Base-by-base conservation (phyloP, 2,888 invertebrate genomes). In the Nineta flava region DNA sequence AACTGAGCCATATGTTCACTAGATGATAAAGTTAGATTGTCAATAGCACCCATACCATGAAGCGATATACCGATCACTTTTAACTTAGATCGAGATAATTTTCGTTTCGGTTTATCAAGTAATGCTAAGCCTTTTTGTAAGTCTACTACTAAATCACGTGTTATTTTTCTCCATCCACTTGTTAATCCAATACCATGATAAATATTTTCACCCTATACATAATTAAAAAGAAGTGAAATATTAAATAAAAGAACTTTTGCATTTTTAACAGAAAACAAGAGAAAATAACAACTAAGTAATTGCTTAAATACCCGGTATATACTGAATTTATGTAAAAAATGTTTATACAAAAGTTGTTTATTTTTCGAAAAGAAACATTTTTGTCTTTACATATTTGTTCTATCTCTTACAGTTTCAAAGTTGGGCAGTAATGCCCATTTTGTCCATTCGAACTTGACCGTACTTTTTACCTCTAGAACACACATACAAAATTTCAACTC, bases 1-100 rank as follows among this genome's bases (percentile, higher is more conserved):
- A 97, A 96, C 66, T 92, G 87, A 55, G 83, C 81, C 69, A 86
- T 76, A 71, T 97, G 96, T 61, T 88, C 87, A 55, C 85, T 83
- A 0, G 83, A 79, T 13, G 86, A 77, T 49, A 93, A 66, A 6
- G 86, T 84, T 51, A 91, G 66, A 67, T 87, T 85, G 65, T 85
- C 86, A 57, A 85, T 67, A 59, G 73, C 74, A 10, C 90, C 90
- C 50, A 74, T 68, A 44, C 91, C 91, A 54, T 75, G 70, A 41
- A 88, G 67, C 48, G 77, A 74, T 53, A 88, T 70, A 42, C 76
- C 74, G 12, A 79, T 68, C 57, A 83, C 75, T 71, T 80, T 83
- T 54, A 83, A 74, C 61, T 83, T 84, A 47, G 81, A 81, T 56
- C 81, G 71, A 1, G 81, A 78, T 9, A 83, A 69, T 65, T 82